Evolutionary conservation across 2,888 invertebrate species (phyloP), one percentile per base, ranked within the genome.

Genomic region (Diachrysia chrysitis): DNA sequence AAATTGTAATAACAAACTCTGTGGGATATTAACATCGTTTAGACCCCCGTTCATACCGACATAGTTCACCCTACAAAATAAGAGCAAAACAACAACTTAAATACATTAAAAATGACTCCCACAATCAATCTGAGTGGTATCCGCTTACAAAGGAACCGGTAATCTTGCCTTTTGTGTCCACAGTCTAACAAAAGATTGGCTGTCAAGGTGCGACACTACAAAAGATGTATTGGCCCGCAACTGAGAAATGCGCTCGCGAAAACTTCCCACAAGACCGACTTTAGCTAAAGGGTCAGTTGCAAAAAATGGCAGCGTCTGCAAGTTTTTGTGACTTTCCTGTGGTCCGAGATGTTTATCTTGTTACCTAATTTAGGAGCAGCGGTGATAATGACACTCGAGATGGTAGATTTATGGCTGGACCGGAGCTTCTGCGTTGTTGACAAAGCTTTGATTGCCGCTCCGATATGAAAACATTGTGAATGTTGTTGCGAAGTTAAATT

Each of bases 121-220:
- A 86, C 84, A 83, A 82, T 80, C 80, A 79, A 79, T 79, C 76
- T 64, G 74, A 83, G 79, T 78, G 83, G 87, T 89, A 89, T 92
- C 89, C 82, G 70, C 82, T 89, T 86, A 88, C 89, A 91, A 91
- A 89, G 85, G 83, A 83, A 82, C 86, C 89, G 86, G 88, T 90
- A 90, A 91, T 89, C 88, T 88, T 81, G 70, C 76, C 83, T 83
- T 86, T 86, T 87, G 85, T 85, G 71, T 21, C 48, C 19, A 21
- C 19, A 10, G 69, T 68, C 66, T 66, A 82, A 91, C 92, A 92
- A 92, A 87, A 81, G 84, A 55, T 63, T 78, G 77, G 64, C 72
- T 76, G 84, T 87, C 90, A 93, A 93, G 93, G 93, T 93, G 93
- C 86, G 80, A 73, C 70, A 58, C 68, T 71, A 87, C 90, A 93